Evolutionary conservation across 2,797 vertebrate species (phyloP).

Genomic region (Siniperca undulata): DNA sequence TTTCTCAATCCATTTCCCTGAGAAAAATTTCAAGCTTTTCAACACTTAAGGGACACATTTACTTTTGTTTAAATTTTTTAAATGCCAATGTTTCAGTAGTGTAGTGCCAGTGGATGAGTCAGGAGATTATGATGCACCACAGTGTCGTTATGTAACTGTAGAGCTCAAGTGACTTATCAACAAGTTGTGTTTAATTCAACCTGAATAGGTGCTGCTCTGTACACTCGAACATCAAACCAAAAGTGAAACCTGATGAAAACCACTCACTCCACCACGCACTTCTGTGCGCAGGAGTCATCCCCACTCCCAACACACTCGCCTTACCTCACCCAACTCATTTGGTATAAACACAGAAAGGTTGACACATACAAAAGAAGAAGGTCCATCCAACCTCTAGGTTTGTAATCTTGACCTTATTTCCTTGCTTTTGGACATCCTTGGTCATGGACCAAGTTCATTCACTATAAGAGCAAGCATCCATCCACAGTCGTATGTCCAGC

Average conservation of each 20-base stretch:
- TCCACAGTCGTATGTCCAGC: not conserved
- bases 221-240: constrained; percentile 17
- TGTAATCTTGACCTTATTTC: constrained; percentile 20
- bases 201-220: not conserved
- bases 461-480: not conserved
- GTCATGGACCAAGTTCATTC: not conserved
- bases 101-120: not conserved
- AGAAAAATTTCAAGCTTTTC: not conserved
- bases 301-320: not conserved
- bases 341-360: constrained; percentile 6
- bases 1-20: not conserved
- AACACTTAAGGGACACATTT: not conserved
- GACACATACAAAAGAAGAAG: not conserved
- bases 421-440: not conserved
- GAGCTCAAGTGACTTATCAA: constrained; percentile 36
- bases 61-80: not conserved
- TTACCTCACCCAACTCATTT: not conserved
- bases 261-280: not conserved
- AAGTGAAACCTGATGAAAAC: constrained; percentile 40
- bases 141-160: constrained; percentile 23
- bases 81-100: not conserved
- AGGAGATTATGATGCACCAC: not conserved
- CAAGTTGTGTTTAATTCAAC: constrained; percentile 41
- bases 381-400: not conserved
- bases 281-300: not conserved